Evolutionary conservation across 2,888 invertebrate species (phyloP).

Genomic region (Bruchidius siliquastri): DNA sequence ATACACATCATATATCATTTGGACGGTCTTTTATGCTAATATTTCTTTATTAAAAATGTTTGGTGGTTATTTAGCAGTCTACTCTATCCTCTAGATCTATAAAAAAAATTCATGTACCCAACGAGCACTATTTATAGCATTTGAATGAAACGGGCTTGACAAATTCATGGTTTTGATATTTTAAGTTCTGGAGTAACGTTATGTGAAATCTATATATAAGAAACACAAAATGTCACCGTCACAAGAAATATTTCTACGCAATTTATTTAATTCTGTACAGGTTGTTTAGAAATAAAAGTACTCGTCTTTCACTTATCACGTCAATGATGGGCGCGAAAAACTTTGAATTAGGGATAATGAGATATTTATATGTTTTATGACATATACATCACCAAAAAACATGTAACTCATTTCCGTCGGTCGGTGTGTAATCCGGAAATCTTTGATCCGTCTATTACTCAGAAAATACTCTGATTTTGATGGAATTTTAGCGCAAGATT

Average conservation of each 20-base stretch:
- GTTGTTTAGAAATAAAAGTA: too few relatives aligned
- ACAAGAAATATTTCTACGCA: background rate
- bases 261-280: background rate
- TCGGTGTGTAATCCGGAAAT: too few relatives aligned
- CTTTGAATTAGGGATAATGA: too few relatives aligned
- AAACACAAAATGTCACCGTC: background rate
- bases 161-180: background rate
- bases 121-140: background rate
- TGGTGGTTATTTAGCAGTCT: background rate
- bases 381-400: too few relatives aligned
- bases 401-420: too few relatives aligned
- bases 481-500: too few relatives aligned
- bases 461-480: too few relatives aligned
- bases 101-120: background rate
- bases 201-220: background rate
- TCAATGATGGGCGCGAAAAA: background rate
- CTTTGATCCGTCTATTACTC: too few relatives aligned
- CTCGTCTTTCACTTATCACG: too few relatives aligned
- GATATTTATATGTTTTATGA: too few relatives aligned
- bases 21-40: background rate
- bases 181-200: background rate
- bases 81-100: background rate
- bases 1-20: background rate
- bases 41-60: background rate
- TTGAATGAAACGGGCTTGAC: background rate